These are phyloP conservation scores for Botrylloides violaceus DNA, from an alignment of 23 tunicate genomes.

Conservation along the genomic window DNA sequence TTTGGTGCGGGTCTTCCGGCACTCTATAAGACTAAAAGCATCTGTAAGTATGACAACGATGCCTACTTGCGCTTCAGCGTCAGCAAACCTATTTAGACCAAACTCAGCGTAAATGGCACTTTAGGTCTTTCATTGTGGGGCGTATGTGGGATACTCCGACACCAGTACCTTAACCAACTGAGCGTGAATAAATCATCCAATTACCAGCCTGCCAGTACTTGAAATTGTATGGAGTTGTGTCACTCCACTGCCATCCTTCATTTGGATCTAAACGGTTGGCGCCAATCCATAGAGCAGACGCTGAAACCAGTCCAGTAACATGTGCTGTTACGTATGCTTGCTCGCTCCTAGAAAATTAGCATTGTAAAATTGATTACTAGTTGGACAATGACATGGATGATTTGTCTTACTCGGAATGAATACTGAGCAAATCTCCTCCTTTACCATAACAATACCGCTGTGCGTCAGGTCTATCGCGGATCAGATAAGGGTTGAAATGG, in stretches of 20 bases:
- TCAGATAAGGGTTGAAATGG: constrained; percentile 72
- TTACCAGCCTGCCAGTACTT: constrained; percentile 78
- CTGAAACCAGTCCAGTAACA: constrained; percentile 24
- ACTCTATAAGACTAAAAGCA: too few relatives aligned
- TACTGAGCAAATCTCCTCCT: constrained; percentile 81
- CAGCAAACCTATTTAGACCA: too few relatives aligned
- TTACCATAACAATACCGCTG: constrained; percentile 43
- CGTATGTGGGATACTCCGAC: too few relatives aligned
- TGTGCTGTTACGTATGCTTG: constrained; percentile 70
- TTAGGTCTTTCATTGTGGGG: too few relatives aligned
- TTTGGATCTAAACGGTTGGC: constrained; percentile 45
- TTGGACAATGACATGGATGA: too few relatives aligned
- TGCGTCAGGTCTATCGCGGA: constrained; percentile 60
- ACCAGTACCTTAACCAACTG: too few relatives aligned
- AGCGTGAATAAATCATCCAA: too few relatives aligned
- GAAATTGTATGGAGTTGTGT: constrained; percentile 56
- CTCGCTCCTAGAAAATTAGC: constrained; percentile 29
- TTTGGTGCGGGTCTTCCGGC: too few relatives aligned
- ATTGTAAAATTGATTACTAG: constrained; percentile 1
- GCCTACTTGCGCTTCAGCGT: too few relatives aligned
- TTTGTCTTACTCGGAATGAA: constrained; percentile 54
- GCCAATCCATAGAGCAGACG: constrained; percentile 79
- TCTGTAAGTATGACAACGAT: too few relatives aligned
- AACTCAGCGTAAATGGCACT: too few relatives aligned
- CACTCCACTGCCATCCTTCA: constrained; percentile 79